phyloP scores from a whole-genome alignment of 2,113 vertebrate genomes.

The Euleptes europaea region DNA sequence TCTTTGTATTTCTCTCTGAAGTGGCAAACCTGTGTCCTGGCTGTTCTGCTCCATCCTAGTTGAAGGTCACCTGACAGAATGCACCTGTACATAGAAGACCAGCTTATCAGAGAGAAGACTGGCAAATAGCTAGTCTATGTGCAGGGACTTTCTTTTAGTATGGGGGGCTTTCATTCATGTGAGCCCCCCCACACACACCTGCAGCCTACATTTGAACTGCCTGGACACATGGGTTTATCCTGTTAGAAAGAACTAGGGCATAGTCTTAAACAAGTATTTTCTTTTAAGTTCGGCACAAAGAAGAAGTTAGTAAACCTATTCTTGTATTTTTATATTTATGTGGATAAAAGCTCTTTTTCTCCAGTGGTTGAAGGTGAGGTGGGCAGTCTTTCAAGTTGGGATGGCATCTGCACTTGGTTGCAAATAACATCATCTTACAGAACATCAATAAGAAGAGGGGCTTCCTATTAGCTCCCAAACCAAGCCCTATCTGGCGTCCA shows the following conservation, averaged over 20 bases:
- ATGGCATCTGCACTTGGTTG: too few species aligned
- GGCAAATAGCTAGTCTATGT: not conserved
- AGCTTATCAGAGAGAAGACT: not conserved
- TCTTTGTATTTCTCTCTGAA: not conserved
- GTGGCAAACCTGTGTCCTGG: not conserved
- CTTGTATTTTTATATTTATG: not conserved
- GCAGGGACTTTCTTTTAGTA: too few species aligned
- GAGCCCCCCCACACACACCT: not conserved
- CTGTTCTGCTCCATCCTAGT: not conserved
- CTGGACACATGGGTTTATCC: not conserved
- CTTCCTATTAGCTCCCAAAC: too few species aligned
- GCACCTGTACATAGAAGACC: not conserved
- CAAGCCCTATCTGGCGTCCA: too few species aligned
- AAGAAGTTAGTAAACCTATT: not conserved
- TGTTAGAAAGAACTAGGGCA: too few species aligned
- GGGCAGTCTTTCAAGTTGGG: too few species aligned
- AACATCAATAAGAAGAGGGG: too few species aligned
- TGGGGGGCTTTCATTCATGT: not conserved
- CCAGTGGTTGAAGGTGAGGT: too few species aligned
- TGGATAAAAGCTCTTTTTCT: not conserved
- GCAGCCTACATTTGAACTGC: not conserved
- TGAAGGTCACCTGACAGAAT: not conserved
- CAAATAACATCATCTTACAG: too few species aligned
- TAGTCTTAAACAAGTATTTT: not conserved
- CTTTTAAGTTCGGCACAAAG: not conserved